Conservation (phyloP, 2,113 vertebrate species). For the Microcebus murinus region DNA sequence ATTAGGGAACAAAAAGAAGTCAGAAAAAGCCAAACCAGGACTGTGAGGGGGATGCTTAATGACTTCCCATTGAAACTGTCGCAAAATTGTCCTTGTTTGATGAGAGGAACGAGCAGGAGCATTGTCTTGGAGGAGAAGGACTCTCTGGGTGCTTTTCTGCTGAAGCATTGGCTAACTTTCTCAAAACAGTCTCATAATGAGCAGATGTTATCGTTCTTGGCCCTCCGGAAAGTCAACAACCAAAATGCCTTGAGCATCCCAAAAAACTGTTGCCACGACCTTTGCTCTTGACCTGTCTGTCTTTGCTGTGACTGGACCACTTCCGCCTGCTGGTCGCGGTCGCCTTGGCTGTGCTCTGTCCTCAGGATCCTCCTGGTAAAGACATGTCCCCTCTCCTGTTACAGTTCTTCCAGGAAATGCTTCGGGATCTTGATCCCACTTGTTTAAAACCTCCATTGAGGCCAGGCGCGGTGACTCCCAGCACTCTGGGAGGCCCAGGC, state of each 20-base stretch:
- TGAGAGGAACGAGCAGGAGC: background rate
- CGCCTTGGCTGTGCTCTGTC: background rate
- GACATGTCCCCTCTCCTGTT: background rate
- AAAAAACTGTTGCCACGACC: background rate
- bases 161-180: background rate
- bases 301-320: background rate
- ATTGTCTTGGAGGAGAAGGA: background rate
- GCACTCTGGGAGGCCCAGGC: too few species aligned
- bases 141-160: background rate
- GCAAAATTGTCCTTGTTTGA: background rate
- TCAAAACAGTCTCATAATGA: background rate
- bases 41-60: background rate
- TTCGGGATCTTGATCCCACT: background rate
- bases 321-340: background rate
- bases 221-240: background rate
- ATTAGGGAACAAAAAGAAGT: background rate
- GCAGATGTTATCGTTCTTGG: background rate
- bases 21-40: background rate
- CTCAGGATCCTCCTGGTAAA: background rate
- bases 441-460: background rate
- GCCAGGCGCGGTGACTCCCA: accelerated
- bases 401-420: background rate
- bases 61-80: background rate
- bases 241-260: background rate
- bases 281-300: background rate